These are phyloP conservation scores for Lepus americanus DNA, from an alignment of 2,113 vertebrate genomes.

Conservation along the genomic window DNA sequence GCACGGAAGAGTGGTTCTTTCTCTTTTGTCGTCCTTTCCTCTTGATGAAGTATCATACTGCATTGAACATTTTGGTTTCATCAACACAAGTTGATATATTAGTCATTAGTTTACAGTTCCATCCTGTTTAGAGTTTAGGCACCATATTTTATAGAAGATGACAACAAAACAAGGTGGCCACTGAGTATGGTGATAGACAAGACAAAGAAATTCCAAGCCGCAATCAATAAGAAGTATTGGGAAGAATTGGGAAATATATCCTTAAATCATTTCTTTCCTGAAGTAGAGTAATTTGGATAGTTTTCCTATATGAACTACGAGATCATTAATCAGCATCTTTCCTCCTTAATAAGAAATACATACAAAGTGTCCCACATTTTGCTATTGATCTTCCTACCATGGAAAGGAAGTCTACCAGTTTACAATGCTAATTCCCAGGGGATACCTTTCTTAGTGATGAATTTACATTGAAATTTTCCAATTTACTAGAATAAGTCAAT, in stretches of 20 bases:
- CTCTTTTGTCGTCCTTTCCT: not conserved
- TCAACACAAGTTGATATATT: not conserved
- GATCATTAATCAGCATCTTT: conserved; percentile 35
- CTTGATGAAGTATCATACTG: not conserved
- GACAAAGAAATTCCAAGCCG: not conserved
- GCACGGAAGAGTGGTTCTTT: not conserved
- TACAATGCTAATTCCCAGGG: not conserved
- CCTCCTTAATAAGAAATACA: conserved; percentile 16
- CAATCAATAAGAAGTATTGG: not conserved
- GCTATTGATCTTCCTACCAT: not conserved
- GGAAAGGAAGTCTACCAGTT: not conserved
- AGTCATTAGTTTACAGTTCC: conserved; percentile 2
- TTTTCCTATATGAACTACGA: not conserved
- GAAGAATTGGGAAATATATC: conserved; percentile 2
- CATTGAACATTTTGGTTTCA: not conserved
- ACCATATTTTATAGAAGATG: conserved; percentile 11
- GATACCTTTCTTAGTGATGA: conserved; percentile 14
- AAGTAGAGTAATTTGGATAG: not conserved
- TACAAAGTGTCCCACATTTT: not conserved
- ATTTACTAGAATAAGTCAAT: not conserved
- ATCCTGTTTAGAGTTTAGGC: not conserved
- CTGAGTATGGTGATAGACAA: not conserved
- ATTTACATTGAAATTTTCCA: not conserved
- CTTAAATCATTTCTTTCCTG: not conserved
- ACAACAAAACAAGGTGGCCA: not conserved